Base-by-base conservation (phyloP, 2,113 vertebrate genomes). In the Peucedramus taeniatus region DNA sequence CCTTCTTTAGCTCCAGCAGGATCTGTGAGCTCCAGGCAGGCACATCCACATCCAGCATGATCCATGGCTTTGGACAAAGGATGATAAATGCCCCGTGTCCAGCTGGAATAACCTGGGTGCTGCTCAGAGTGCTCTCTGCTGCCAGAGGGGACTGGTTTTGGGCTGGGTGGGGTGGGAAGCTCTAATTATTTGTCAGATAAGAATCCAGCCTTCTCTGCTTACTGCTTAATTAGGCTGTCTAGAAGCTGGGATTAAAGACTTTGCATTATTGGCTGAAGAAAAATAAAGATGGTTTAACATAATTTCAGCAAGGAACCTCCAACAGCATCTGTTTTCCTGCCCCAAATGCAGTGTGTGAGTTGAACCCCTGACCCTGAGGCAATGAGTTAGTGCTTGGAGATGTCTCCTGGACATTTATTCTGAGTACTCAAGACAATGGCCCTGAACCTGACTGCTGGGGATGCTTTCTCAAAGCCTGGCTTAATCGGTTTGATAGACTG, bases 401-500 rank as follows among this genome's bases (percentile, higher is more conserved):
- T 82, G 79, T 54, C 74, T 92, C 60, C 90, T 50, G 91, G 85
- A 83, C 81, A 30, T 92, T 83, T 71, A 56, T 88, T 88, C 71
- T 18, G 68, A 93, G 85, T 3, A 5, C 39, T 91, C 13, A 9
- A 78, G 76, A 72, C 0, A 68, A 81, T 94, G 93, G 66, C 91
- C 40, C 2, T 88, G 92, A 96, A 96, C 65, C 54, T 95, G 90
- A 31, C 83, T 64, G 10, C 84, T 42, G 78, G 93, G 81, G 75
- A 64, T 49, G 61, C 57, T 90, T 70, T 16, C 80, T 84, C 65
- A 47, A 15, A 27, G 84, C 13, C 79, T 53, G 84, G 53, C 69
- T 74, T 75, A 90, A 90, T 90, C 33, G 1, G 21, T 83, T 87
- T 96, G 96, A 95, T 94, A 27, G 93, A 16, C 78, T 94, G 90